Evolutionary conservation across 1,140 invertebrate genomes (phyloP), one percentile per base, ranked within the genome.

Genomic region (Lordiphosa stackelbergi): DNA sequence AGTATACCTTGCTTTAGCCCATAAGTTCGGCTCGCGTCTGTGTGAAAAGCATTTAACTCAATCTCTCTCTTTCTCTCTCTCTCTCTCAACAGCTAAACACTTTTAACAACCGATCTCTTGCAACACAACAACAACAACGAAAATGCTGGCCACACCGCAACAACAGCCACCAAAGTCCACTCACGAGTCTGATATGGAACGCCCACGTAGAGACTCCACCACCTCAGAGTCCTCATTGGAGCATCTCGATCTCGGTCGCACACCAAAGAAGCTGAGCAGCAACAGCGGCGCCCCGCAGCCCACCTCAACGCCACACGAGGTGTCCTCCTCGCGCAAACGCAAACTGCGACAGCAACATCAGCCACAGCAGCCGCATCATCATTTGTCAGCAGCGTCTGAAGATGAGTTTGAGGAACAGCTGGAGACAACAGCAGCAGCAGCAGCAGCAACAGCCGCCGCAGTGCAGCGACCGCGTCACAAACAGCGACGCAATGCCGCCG

Each of bases 171-270:
- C 36, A 38, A 28, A 24, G 1, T 6, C 22, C 22, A 7, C 41
- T 42, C 28, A 36, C 36, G 38, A 48, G 19, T 19, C 34, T 6
- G 79, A 84, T 16, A 78, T 78, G 66, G 85, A 87, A 46, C 71
- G 75, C 0, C 69, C 68, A 46, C 68, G 86, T 19, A 66, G 87
- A 10, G 74, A 83, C 31, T 88, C 87, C 11, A 75, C 77, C 34
- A 87, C 87, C 3, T 88, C 87, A 9, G 85, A 88, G 38, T 88
- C 87, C 40, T 88, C 87, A 36, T 49, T 88, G 53, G 87, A 88
- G 56, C 83, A 86, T 38, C 66, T 88, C 36, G 86, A 88, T 34
- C 43, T 88, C 49, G 83, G 81, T 0, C 75, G 85, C 34, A 87
- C 85, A 52, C 85, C 85, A 59, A 87, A 87, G 60, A 85, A 87